phyloP scores from a whole-genome alignment of 1,140 invertebrate genomes.

The Nasonia vitripennis region DNA sequence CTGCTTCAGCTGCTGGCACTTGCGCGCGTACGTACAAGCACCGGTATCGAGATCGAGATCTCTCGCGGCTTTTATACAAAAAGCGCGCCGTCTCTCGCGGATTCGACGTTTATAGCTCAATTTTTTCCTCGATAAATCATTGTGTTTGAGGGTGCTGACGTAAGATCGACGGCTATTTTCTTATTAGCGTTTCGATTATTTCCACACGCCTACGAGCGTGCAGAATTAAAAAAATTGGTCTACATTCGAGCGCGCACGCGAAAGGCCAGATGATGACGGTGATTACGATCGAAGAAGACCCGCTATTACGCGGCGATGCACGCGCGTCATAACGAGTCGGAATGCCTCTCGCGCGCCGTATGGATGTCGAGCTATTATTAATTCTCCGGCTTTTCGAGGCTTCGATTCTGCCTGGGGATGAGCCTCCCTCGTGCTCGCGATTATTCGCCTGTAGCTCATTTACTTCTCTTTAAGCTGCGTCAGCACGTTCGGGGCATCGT shows the following conservation, averaged over 20 bases:
- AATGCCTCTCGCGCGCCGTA: neutral
- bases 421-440: neutral
- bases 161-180: neutral
- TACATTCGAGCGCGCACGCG: neutral
- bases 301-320: neutral
- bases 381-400: constrained; percentile 6
- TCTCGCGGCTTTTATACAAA: neutral
- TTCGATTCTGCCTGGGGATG: neutral
- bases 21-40: neutral
- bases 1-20: neutral
- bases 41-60: neutral
- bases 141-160: too few species aligned
- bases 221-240: neutral
- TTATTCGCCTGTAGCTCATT: too few species aligned
- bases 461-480: too few species aligned
- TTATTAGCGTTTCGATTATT: neutral
- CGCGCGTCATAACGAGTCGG: constrained; percentile 17
- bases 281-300: neutral
- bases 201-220: too few species aligned
- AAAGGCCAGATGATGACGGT: constrained; percentile 10
- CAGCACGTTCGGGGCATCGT: too few species aligned
- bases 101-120: too few species aligned
- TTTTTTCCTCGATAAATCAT: too few species aligned
- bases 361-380: constrained; percentile 28
- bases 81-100: neutral